phyloP scores from a whole-genome alignment of 2,888 invertebrate species.

The Xylocampa areola region DNA sequence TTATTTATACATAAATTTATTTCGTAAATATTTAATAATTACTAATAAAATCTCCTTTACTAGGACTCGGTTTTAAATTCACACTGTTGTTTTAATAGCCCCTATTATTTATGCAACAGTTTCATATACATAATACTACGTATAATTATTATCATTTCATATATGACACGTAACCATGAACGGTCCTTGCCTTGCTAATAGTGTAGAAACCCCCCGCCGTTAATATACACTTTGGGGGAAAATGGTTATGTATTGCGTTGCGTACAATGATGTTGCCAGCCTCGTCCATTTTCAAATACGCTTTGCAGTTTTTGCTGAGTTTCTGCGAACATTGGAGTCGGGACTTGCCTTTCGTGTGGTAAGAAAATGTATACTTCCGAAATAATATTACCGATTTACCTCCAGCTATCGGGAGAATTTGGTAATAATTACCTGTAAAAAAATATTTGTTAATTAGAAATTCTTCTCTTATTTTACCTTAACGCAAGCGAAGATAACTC shows the following conservation, averaged over 20 bases:
- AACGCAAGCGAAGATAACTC: too few species aligned
- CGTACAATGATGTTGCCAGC: slow-evolving; percentile 22
- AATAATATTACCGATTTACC: slow-evolving; percentile 37
- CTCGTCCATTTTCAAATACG: slow-evolving; percentile 25
- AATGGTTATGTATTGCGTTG: slow-evolving; percentile 20
- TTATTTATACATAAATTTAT: slow-evolving; percentile 24
- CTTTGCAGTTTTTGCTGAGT: slow-evolving; percentile 22
- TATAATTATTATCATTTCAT: too few species aligned
- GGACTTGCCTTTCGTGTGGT: slow-evolving; percentile 27
- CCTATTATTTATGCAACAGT: too few species aligned
- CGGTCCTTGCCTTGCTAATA: slow-evolving; percentile 15
- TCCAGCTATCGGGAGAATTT: slow-evolving; percentile 26
- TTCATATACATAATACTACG: too few species aligned
- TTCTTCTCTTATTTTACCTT: not conserved
- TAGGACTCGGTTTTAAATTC: too few species aligned
- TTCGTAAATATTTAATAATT: slow-evolving; percentile 38
- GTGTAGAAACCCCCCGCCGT: slow-evolving; percentile 12
- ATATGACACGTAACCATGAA: not conserved
- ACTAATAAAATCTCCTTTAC: too few species aligned
- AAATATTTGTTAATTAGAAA: not conserved
- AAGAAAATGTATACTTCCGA: slow-evolving; percentile 37
- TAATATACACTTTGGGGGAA: slow-evolving; percentile 23
- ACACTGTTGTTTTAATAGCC: too few species aligned
- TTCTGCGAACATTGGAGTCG: slow-evolving; percentile 37
- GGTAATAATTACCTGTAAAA: slow-evolving; percentile 27